Percentiles rank a stretch among this genome's conserved stretches.
phyloP scores from a whole-genome alignment of 1,140 invertebrate genomes.

The Ladona fulva region DNA sequence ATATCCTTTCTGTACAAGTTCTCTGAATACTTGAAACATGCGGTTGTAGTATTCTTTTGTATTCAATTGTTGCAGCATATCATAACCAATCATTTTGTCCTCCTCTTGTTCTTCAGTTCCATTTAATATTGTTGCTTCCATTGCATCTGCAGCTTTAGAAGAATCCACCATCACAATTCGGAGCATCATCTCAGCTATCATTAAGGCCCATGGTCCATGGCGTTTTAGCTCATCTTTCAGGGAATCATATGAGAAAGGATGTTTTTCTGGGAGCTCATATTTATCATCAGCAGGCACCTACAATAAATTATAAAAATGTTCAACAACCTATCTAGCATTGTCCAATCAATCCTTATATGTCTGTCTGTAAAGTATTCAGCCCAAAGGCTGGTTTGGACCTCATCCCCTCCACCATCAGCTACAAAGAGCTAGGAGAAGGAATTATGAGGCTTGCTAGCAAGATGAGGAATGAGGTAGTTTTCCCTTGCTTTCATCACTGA shows the following conservation, averaged over 20 bases:
- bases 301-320: too few species aligned
- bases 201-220: not conserved
- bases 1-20: not conserved
- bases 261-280: not conserved
- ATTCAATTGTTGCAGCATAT: not conserved
- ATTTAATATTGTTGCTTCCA: not conserved
- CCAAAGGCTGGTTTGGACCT: too few species aligned
- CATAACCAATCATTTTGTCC: not conserved
- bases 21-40: not conserved
- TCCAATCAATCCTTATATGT: too few species aligned
- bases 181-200: not conserved
- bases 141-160: not conserved
- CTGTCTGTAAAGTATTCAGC: too few species aligned
- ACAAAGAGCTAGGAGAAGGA: too few species aligned
- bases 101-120: not conserved
- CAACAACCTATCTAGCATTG: too few species aligned
- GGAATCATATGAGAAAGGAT: not conserved
- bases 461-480: too few species aligned
- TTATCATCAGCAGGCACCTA: too few species aligned
- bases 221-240: not conserved
- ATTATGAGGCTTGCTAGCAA: too few species aligned
- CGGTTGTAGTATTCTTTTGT: not conserved
- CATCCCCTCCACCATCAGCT: too few species aligned
- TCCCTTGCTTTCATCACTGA: too few species aligned
- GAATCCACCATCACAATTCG: not conserved